A percentile compares a stretch with the other conserved stretches of the same genome.
These are phyloP conservation scores for Pocillopora verrucosa DNA, from an alignment of 64 coral and sea anemone genomes.

Conservation along the genomic window DNA sequence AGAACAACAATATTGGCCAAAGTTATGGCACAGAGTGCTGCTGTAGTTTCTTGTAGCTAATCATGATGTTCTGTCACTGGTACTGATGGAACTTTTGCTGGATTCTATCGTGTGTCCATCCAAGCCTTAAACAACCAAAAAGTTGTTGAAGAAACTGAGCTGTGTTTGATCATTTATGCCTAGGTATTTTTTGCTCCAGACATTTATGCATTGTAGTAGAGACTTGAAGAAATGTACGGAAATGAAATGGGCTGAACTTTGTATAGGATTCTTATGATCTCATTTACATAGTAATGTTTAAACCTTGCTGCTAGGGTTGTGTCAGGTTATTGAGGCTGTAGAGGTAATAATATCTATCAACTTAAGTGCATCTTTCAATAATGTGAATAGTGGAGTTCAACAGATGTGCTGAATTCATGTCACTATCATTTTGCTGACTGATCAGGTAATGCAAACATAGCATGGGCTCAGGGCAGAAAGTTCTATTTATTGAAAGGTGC, in stretches of 20 bases:
- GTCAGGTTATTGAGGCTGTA: neutral
- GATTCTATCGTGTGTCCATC: neutral
- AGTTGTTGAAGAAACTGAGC: neutral
- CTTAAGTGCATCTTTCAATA: too few relatives aligned
- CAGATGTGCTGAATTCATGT: neutral
- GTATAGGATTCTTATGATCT: neutral
- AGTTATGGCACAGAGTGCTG: too few relatives aligned
- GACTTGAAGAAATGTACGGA: too few relatives aligned
- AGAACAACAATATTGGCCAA: neutral
- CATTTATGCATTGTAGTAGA: too few relatives aligned
- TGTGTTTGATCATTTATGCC: neutral
- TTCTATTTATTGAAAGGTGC: too few relatives aligned
- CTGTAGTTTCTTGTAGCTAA: neutral
- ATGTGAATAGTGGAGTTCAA: too few relatives aligned
- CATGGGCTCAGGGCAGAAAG: neutral
- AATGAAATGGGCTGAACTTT: neutral
- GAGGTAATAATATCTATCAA: neutral
- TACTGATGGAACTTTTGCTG: neutral
- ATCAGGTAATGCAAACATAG: neutral
- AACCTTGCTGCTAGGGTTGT: neutral
- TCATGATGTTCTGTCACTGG: neutral
- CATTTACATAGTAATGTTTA: neutral
- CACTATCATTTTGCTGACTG: too few relatives aligned
- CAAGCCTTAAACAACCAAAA: neutral
- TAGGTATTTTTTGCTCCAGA: too few relatives aligned